A percentile compares a stretch with the other conserved stretches of the same genome.
Conservation (phyloP, 2,113 vertebrate genomes). For the Perca schrenkii region DNA sequence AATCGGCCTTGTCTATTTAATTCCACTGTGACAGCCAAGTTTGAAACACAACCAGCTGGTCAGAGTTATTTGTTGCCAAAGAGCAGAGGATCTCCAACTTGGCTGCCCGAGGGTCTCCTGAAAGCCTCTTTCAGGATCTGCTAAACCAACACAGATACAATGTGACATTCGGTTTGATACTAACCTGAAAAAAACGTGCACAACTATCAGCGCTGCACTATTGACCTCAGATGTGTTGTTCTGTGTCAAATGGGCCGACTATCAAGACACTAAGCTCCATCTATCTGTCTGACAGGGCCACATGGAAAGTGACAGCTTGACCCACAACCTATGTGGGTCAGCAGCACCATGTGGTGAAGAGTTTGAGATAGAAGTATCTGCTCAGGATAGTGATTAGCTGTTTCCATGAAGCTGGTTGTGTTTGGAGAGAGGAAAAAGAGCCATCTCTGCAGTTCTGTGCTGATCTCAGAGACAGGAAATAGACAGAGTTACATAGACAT, state of each 20-base stretch:
- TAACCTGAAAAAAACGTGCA: constrained; percentile 45
- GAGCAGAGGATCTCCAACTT: background rate
- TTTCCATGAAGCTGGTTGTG: constrained; percentile 32
- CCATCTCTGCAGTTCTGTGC: background rate
- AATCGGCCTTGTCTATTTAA: constrained; percentile 29
- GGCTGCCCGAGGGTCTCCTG: background rate
- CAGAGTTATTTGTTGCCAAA: constrained; percentile 16
- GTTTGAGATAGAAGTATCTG: constrained; percentile 40
- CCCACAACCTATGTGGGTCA: constrained; percentile 48
- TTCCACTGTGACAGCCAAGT: constrained; percentile 44
- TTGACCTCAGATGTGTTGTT: constrained; percentile 48
- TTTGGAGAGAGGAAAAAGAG: constrained; percentile 29
- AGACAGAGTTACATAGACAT: background rate
- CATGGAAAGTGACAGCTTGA: constrained; percentile 57
- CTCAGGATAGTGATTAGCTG: constrained; percentile 23
- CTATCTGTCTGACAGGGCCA: constrained; percentile 33
- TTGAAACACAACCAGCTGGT: constrained; percentile 57
- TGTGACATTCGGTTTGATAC: constrained; percentile 4
- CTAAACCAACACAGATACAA: background rate
- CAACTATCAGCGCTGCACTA: constrained; percentile 38
- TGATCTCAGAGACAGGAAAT: constrained; percentile 35
- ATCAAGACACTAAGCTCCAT: constrained; percentile 40
- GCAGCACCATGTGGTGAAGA: constrained; percentile 13
- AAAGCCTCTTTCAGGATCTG: constrained; percentile 10
- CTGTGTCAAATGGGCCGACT: constrained; percentile 15